Base-by-base conservation (phyloP, 2,888 invertebrate species). In the Sympetrum striolatum region DNA sequence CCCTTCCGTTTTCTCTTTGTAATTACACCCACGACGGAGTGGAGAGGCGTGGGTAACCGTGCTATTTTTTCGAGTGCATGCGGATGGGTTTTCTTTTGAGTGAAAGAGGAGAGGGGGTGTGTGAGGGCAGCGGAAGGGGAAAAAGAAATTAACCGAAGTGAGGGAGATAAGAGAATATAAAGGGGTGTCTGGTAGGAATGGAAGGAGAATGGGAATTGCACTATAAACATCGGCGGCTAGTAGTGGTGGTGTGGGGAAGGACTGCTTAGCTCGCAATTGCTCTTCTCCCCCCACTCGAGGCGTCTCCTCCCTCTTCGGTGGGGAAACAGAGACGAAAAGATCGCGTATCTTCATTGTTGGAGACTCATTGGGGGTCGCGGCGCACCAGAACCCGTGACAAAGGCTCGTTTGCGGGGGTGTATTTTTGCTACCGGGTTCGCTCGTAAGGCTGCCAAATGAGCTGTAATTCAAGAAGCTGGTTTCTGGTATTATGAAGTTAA, bases 331-430 rank as follows among this genome's bases (percentile, higher is more conserved):
- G 64, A 86, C 60, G 60, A 37, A 64, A 86, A 86, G 86, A 86
- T 86, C 86, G 37, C 86, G 86, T 86, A 86, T 86, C 86, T 86
- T 86, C 86, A 86, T 86, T 86, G 86, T 86, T 86, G 22, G 86
- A n/a, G 73, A 73, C 25, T n/a, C 25, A n/a, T n/a, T 10, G 31
- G 31, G 73, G 73, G 73, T 53, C 53, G 60, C 35, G n/a, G 35
- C 60, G 86, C 37, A 22, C 86, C 64, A 64, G 86, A 60, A 12
- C 31, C 60, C 60, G 58, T 60, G 60, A 86, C 86, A 86, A 86
- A 86, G 37, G 86, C 22, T 22, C 10, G 35, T 58, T 58, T 60
- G 37, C 37, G 86, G 37, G 37, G 86, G 86, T 35, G 22, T 31
- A 37, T 44, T 44, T 44, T 44, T 44, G 6, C 53, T 81, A 48